Evolutionary conservation across 2,888 invertebrate species (phyloP).

Genomic region (Leptinotarsa rubiginosa): DNA sequence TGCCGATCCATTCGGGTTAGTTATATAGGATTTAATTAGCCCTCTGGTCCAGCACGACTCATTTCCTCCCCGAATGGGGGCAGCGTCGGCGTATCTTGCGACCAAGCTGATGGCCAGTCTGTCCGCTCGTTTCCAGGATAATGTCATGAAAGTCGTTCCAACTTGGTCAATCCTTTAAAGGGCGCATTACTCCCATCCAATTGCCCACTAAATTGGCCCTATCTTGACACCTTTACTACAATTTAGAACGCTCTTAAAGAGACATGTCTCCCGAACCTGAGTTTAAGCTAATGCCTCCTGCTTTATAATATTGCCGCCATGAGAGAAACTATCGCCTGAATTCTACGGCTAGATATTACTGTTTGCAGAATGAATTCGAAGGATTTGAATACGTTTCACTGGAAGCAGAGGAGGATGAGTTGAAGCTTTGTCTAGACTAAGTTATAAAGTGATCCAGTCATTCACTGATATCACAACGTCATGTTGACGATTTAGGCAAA

Average conservation of each 20-base stretch:
- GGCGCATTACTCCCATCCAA: conserved; percentile 66
- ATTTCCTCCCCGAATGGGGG: conserved; percentile 44
- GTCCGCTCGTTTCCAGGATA: conserved; percentile 59
- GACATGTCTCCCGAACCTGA: conserved; percentile 48
- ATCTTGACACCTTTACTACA: conserved; percentile 67
- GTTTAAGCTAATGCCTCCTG: conserved; percentile 37
- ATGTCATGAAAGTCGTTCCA: conserved; percentile 63
- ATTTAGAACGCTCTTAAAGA: conserved; percentile 59
- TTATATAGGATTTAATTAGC: conserved; percentile 57
- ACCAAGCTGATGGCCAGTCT: conserved; percentile 40
- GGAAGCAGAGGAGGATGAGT: not conserved
- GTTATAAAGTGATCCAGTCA: not conserved
- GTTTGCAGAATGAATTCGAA: conserved; percentile 16
- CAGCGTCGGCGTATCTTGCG: conserved; percentile 38
- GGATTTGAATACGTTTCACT: conserved; percentile 15
- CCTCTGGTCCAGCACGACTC: conserved; percentile 47
- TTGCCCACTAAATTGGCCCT: conserved; percentile 67
- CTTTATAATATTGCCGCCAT: conserved; percentile 47
- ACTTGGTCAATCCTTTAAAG: conserved; percentile 66
- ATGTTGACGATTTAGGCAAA: too few species aligned
- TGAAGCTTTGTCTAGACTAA: conserved; percentile 1
- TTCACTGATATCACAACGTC: not conserved
- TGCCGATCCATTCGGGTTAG: conserved; percentile 46
- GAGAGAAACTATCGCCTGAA: conserved; percentile 31
- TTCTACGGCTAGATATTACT: conserved; percentile 28